Evolutionary conservation across 2,113 vertebrate species (phyloP), one percentile per base, ranked within the genome.

Genomic region (Atrichornis clamosus): DNA sequence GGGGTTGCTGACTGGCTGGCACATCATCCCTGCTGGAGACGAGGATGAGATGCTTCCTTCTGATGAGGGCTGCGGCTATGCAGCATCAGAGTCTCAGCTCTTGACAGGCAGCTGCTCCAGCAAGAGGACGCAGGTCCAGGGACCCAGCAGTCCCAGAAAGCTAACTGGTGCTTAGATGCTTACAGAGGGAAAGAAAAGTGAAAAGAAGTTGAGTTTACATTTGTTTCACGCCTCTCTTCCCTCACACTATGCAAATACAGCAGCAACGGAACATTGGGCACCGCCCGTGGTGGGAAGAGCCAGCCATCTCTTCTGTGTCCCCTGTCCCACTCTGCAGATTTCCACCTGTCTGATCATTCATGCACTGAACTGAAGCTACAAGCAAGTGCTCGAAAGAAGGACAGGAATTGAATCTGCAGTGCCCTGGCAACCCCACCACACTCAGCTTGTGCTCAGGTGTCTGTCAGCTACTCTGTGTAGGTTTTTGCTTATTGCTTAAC

Each of bases 231-330:
- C 74, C 35, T 70, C 24, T 78, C 5, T 79, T 64, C 18, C 37
- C 32, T 35, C 53, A 13, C 1, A 1, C 18, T 39, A 6, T 11
- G 12, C 19, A 8, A 19, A 11, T 1, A 1, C 27, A 79, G 62
- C 58, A 83, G 64, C 58, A 58, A 13, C 0, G 1, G 39, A 24
- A 1, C 16, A 13, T 0, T 32, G 44, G 23, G 67, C 52, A 35
- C 9, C 55, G 56, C 62, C 30, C 1, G 0, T 1, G 2, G 30
- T 35, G 33, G 44, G 35, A 64, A 87, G 46, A 30, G 64, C 42
- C 69, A 67, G 21, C 26, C 39, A 16, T n/a, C 39, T 72, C 69
- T 41, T 77, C n/a, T 47, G 15, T 27, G n/a, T 56, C 24, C 32
- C 20, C 22, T 17, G 42, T 10, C 42, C 39, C 1, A 0, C 41